Percentiles rank a stretch among this genome's conserved stretches.
Evolutionary conservation across 1,140 invertebrate species (phyloP).

Genomic region (Nasonia giraulti): DNA sequence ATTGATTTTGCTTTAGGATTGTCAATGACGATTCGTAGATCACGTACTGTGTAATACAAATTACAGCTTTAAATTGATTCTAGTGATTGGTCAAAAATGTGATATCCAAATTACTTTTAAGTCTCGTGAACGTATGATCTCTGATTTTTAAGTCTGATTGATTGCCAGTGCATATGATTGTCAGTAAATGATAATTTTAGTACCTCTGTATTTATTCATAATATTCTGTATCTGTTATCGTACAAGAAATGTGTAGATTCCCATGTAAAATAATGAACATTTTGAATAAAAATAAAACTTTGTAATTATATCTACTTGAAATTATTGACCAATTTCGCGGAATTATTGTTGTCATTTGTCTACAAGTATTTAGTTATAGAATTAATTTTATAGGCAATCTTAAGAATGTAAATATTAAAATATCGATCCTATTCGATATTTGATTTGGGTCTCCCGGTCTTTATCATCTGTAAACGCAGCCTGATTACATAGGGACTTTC

Average conservation of each 20-base stretch:
- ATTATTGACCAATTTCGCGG: no score
- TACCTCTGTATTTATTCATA: not conserved
- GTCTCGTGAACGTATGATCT: not conserved
- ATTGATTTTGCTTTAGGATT: not conserved
- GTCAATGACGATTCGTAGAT: not conserved
- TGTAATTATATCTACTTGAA: not conserved
- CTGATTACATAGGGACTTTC: no score
- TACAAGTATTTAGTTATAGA: no score
- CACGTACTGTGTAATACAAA: not conserved
- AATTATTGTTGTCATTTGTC: no score
- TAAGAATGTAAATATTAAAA: no score
- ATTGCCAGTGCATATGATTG: not conserved
- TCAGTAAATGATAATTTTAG: not conserved
- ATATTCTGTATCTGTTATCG: conserved; percentile 1
- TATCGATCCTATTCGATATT: no score
- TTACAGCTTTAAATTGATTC: not conserved
- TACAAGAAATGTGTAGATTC: conserved; percentile 4
- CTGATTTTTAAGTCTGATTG: not conserved
- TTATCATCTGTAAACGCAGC: no score
- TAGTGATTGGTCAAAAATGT: not conserved
- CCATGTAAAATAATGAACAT: conserved; percentile 3
- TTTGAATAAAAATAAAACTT: not conserved
- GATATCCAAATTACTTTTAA: conserved; percentile 13
- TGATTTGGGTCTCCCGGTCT: no score
- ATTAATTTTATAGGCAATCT: no score